Conservation (phyloP, 2,797 vertebrate species). For the Lithobates pipiens region DNA sequence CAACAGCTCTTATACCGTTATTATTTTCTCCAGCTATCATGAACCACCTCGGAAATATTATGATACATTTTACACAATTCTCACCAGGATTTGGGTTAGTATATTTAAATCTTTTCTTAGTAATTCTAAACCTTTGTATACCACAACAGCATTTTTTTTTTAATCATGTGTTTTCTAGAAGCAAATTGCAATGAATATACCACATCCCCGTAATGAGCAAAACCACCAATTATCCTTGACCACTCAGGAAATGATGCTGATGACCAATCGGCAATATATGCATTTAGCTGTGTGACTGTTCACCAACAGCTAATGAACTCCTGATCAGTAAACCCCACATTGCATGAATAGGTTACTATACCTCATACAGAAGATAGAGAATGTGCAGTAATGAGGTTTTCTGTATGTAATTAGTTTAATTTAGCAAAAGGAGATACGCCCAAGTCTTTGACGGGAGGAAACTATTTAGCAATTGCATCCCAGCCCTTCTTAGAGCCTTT, state of each 20-base stretch:
- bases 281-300: not conserved
- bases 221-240: conserved; percentile 15
- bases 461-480: conserved; percentile 49
- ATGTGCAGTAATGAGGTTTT: conserved; percentile 29
- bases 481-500: conserved; percentile 40
- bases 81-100: too few species aligned
- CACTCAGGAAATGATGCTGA: conserved; percentile 3
- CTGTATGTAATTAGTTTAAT: conserved; percentile 33
- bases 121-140: too few species aligned
- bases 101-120: too few species aligned
- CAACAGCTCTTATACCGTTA: too few species aligned
- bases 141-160: too few species aligned
- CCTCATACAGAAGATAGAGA: not conserved
- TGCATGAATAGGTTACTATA: not conserved
- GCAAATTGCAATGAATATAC: not conserved
- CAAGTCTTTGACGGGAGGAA: conserved; percentile 19
- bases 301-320: not conserved
- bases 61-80: too few species aligned
- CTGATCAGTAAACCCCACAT: not conserved
- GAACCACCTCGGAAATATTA: too few species aligned
- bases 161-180: not conserved
- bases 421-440: conserved; percentile 11
- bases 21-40: too few species aligned
- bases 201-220: not conserved
- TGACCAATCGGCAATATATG: not conserved